Evolutionary conservation across 2,113 vertebrate species (phyloP), one percentile per base, ranked within the genome.

Genomic region (Notiomystis cincta): DNA sequence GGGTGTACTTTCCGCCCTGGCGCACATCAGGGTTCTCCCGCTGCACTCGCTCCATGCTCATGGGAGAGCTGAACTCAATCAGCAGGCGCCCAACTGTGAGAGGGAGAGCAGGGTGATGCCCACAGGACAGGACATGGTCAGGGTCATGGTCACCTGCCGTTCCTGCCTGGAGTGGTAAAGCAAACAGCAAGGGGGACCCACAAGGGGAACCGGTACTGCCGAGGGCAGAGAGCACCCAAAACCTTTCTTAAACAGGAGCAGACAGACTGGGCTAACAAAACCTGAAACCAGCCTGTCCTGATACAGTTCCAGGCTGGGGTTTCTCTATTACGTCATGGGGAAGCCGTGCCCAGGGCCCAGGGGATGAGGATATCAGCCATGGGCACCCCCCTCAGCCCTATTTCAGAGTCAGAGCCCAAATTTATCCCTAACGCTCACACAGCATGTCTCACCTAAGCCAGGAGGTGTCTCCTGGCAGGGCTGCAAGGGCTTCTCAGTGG

Each of bases 1-100:
- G 99, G 1, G 98, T 97, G 95, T 99, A 99, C 93, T 98, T 99
- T 66, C 99, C 99, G 4, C 99, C 99, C 75, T 98, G 98, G 40
- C 98, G 99, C 92, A 99, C 99, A 1, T 99, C 99, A 1, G 99
- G 99, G 96, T 99, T 99, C 95, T 99, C 99, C 96, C 98, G 98
- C 97, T 99, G 99, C 93, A 99, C 99, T 87, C 98, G 98, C 93
- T 99, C 99, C 98, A 99, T 98, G 51, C 98, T 99, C 99, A 99
- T 99, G 97, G 98, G 98, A 77, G 99, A 99, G 96, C 98, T 99
- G 97, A 99, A 99, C 98, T 99, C 99, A 5, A 99, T 99, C 96
- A 99, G 98, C 95, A 99, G 98, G 73, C 99, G 99, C 11, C 99
- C 99, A 61, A 99, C 99, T 99, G 97, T 75, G 97, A 85, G 80